Base-by-base conservation (phyloP, 1,140 invertebrate genomes). In the Trachelipus rathkii region DNA sequence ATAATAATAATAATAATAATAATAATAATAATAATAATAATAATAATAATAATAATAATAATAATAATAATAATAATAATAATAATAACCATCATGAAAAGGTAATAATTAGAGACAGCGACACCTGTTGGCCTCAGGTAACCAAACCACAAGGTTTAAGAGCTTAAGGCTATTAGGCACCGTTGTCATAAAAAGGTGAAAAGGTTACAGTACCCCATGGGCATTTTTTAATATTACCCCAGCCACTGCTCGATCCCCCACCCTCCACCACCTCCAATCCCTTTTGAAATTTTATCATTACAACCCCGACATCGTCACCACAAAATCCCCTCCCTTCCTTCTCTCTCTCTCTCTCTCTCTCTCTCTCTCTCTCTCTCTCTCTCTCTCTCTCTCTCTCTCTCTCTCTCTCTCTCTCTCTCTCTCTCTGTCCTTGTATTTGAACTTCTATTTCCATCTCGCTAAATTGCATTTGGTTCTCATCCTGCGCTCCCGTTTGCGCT, bases 331-430 rank as follows among this genome's bases (percentile, higher is more conserved):
- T 19, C 45, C 43, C 24, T 73, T 45, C 43, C 72, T 73, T 33
- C 71, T 45, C 71, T 44, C 71, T 19, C 45, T 60, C 24, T 73
- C 72, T 60, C 72, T 73, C 50, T 53, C 24, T 21, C 19, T 21
- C 60, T 21, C 73, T 43, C 73, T 43, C 33, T 21, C 33, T 74
- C 73, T 67, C 73, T 24, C 73, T 74, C 50, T 44, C 15, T 43
- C 60, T 9, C 33, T 6, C 66, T 68, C 66, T 33, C 33, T 44
- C 43, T 69, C 73, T 44, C 24, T 68, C 44, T 23, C 72, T 45
- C 44, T 53, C 44, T 50, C 33, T 50, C 72, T 72, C 71, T 50
- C 53, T 73, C 45, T 50, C 53, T 53, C 45, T 73, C 33, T 45
- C 72, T 53, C 23, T 53, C 15, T 46, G 2, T 60, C 50, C 19